Evolutionary conservation across 2,797 vertebrate genomes (phyloP).

Genomic region (Eleutherodactylus coqui): DNA sequence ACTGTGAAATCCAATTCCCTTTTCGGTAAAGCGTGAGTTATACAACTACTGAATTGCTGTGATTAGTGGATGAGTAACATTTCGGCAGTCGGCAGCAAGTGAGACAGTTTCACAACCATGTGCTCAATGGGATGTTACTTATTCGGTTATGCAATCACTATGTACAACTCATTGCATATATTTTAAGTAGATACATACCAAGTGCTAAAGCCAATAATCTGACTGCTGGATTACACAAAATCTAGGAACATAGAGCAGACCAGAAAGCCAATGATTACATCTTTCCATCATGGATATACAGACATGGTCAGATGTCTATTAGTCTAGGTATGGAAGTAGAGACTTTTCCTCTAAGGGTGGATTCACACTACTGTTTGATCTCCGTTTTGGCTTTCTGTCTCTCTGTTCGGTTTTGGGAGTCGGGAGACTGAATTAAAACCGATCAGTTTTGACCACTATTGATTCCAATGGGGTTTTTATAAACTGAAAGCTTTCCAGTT

Average conservation of each 20-base stretch:
- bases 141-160: not conserved
- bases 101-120: not conserved
- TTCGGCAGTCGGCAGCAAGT: not conserved
- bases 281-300: not conserved
- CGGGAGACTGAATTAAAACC: too few relatives aligned
- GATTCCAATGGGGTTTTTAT: too few relatives aligned
- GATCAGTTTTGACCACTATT: too few relatives aligned
- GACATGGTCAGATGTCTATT: not conserved
- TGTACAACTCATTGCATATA: not conserved
- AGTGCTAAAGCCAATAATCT: not conserved
- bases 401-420: too few relatives aligned
- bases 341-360: not conserved
- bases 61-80: conserved; percentile 33
- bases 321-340: not conserved
- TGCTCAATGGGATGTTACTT: not conserved
- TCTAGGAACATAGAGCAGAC: not conserved
- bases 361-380: too few relatives aligned
- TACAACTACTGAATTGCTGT: not conserved
- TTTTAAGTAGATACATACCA: not conserved
- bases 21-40: conserved; percentile 41
- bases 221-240: not conserved
- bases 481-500: too few relatives aligned
- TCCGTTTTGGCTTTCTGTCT: too few relatives aligned
- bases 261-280: conserved; percentile 1
- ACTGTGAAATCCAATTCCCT: conserved; percentile 37